Conservation (phyloP, 2,888 invertebrate genomes). For the Kuschelorhynchus macadamiae region DNA sequence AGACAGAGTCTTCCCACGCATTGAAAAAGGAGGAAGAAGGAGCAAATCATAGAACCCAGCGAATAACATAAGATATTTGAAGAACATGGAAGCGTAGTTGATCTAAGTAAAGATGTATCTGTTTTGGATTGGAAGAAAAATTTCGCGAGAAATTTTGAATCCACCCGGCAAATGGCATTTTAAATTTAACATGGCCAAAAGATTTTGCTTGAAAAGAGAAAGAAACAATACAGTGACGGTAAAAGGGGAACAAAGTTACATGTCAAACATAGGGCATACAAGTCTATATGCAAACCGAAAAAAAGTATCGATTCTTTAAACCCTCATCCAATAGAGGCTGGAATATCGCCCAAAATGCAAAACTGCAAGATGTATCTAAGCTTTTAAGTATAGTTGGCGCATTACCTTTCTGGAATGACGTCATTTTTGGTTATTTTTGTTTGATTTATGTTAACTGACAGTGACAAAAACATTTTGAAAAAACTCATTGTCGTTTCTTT, state of each 20-base stretch:
- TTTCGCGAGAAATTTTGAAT: background rate
- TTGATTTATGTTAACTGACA: no score
- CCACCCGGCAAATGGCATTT: no score
- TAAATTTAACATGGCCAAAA: no score
- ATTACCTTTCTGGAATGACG: no score
- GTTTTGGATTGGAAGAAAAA: background rate
- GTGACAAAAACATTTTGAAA: no score
- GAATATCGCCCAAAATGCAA: conserved; percentile 2
- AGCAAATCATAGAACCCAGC: no score
- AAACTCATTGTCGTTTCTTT: no score
- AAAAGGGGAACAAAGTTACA: background rate
- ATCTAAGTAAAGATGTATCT: background rate
- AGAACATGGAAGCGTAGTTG: conserved; percentile 5
- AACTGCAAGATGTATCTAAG: no score
- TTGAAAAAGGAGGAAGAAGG: background rate
- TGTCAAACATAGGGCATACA: background rate
- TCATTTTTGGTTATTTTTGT: no score
- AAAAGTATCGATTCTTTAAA: background rate
- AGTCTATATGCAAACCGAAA: background rate
- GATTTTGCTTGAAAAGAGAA: background rate
- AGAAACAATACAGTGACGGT: background rate
- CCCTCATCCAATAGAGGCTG: background rate
- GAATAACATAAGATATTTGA: no score
- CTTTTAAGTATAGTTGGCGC: no score
- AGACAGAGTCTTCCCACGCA: background rate